These are phyloP conservation scores for Macropus fuliginosus DNA, from an alignment of 2,797 vertebrate species.

Conservation along the genomic window DNA sequence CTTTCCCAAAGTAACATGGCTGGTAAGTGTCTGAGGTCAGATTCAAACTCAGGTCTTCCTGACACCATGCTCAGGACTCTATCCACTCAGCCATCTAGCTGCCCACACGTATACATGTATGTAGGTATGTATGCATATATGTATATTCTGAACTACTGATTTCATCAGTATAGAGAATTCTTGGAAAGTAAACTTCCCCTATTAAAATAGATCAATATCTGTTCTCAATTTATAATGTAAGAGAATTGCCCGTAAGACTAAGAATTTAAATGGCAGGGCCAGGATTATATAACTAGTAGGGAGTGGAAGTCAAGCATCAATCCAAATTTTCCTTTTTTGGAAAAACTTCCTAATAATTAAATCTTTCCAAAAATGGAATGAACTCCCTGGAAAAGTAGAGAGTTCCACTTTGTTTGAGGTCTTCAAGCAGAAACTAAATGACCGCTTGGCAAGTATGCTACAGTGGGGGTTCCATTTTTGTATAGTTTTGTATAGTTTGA, in stretches of 20 bases:
- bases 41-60: too few relatives aligned
- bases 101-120: too few relatives aligned
- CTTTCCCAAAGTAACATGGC: too few relatives aligned
- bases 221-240: not conserved
- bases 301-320: not conserved
- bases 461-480: not conserved
- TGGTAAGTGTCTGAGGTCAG: too few relatives aligned
- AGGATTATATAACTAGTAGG: not conserved
- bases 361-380: not conserved
- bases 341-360: not conserved
- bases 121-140: not conserved
- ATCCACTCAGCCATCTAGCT: too few relatives aligned
- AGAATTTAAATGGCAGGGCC: not conserved
- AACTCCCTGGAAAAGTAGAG: not conserved
- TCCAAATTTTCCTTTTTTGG: not conserved
- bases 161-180: not conserved
- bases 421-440: not conserved
- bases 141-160: not conserved
- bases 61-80: too few relatives aligned
- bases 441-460: not conserved
- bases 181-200: not conserved
- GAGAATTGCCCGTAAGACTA: not conserved
- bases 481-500: not conserved
- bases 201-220: not conserved
- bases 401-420: not conserved